Conservation (phyloP, 2,888 invertebrate genomes). For the Macaria notata region DNA sequence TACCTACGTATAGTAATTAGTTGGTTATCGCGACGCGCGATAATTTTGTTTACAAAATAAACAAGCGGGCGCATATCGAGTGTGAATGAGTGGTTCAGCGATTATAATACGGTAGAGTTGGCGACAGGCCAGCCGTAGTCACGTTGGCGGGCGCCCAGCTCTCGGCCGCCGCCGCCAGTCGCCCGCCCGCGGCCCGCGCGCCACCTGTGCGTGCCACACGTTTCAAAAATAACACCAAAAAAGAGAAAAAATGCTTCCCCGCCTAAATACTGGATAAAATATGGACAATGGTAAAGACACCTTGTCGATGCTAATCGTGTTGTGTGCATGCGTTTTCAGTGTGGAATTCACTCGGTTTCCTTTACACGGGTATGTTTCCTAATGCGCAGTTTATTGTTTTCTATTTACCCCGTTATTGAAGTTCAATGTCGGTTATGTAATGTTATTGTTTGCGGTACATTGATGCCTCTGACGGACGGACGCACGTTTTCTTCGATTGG, state of each 20-base stretch:
- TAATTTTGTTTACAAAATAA: constrained; percentile 75
- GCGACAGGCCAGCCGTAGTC: constrained; percentile 52
- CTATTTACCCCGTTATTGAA: constrained; percentile 41
- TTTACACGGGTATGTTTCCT: constrained; percentile 36
- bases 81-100: constrained; percentile 34
- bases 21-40: constrained; percentile 34
- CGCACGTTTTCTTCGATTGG: constrained; percentile 1
- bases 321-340: constrained; percentile 51
- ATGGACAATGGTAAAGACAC: constrained; percentile 65
- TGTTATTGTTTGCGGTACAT: constrained; percentile 39
- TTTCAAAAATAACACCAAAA: constrained; percentile 37
- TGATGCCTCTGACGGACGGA: background rate
- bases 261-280: constrained; percentile 61
- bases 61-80: constrained; percentile 49
- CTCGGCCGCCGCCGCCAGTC: constrained; percentile 50
- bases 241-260: constrained; percentile 59
- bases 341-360: constrained; percentile 24
- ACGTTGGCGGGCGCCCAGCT: constrained; percentile 58
- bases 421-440: constrained; percentile 70
- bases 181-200: constrained; percentile 51
- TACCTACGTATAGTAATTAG: constrained; percentile 1
- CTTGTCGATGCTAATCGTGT: constrained; percentile 31
- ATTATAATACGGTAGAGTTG: constrained; percentile 36
- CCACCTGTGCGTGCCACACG: constrained; percentile 42
- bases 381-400: constrained; percentile 50